These are phyloP conservation scores for Lasioglossum vierecki DNA, from an alignment of 2,888 invertebrate genomes.

Conservation along the genomic window DNA sequence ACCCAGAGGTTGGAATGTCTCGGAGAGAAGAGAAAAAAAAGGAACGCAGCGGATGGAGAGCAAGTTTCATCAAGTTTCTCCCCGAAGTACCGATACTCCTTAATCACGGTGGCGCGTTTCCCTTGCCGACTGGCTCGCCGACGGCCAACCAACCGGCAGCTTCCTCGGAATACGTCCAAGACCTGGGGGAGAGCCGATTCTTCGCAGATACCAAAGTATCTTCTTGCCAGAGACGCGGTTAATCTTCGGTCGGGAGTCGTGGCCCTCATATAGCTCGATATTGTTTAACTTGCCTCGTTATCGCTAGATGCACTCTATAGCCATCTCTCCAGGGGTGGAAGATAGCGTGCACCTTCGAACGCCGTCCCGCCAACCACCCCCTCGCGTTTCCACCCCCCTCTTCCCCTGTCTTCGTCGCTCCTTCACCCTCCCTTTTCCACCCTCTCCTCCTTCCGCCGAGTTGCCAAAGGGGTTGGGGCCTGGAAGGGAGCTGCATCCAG, in stretches of 20 bases:
- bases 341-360: constrained; percentile 78
- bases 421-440: constrained; percentile 24
- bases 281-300: constrained; percentile 84
- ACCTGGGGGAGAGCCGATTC: constrained; percentile 64
- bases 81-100: constrained; percentile 55
- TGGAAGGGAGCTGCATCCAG: constrained; percentile 82
- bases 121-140: constrained; percentile 18
- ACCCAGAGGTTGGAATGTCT: not conserved
- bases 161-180: constrained; percentile 57
- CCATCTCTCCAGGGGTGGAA: constrained; percentile 80
- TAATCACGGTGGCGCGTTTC: constrained; percentile 48
- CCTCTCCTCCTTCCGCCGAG: constrained; percentile 64
- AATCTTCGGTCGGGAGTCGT: constrained; percentile 79
- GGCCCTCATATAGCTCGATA: constrained; percentile 82
- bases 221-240: constrained; percentile 74
- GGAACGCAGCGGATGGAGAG: constrained; percentile 9
- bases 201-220: constrained; percentile 68
- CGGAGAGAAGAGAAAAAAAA: not conserved
- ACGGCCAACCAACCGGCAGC: constrained; percentile 41
- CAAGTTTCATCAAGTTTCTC: constrained; percentile 55
- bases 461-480: constrained; percentile 71
- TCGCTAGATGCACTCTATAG: constrained; percentile 83
- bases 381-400: constrained; percentile 40
- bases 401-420: constrained; percentile 36
- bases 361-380: constrained; percentile 32